Evolutionary conservation across 2,888 invertebrate species (phyloP).

Genomic region (Lutraria lutraria): DNA sequence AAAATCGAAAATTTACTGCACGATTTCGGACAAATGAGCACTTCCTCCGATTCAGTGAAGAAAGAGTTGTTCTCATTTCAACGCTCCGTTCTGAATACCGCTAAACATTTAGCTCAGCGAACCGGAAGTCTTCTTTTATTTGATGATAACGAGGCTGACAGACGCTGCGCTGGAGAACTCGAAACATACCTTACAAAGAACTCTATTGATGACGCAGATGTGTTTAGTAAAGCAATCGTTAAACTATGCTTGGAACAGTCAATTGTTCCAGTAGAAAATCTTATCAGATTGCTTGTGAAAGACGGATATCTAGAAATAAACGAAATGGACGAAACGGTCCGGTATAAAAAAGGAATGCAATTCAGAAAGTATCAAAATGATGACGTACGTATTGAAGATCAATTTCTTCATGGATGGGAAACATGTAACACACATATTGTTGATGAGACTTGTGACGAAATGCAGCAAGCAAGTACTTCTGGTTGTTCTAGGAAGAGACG

Average conservation of each 20-base stretch:
- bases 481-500: not conserved
- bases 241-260: conserved; percentile 36
- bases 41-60: not conserved
- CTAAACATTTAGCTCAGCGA: conserved; percentile 33
- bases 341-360: conserved; percentile 21
- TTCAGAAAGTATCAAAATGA: not conserved
- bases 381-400: not conserved
- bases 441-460: not conserved
- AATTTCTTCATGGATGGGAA: conserved; percentile 20
- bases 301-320: conserved; percentile 38
- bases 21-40: conserved; percentile 9
- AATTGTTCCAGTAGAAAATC: conserved; percentile 26
- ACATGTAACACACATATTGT: not conserved
- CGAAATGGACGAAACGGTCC: conserved; percentile 10
- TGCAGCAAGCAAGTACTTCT: not conserved
- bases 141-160: conserved; percentile 38
- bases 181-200: not conserved
- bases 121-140: conserved; percentile 28
- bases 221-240: conserved; percentile 28
- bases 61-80: conserved; percentile 30
- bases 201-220: conserved; percentile 18
- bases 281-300: conserved; percentile 25
- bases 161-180: conserved; percentile 27
- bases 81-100: conserved; percentile 7
- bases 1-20: not conserved